phyloP scores from a whole-genome alignment of 2,797 vertebrate species.

The Poecilia gillii region DNA sequence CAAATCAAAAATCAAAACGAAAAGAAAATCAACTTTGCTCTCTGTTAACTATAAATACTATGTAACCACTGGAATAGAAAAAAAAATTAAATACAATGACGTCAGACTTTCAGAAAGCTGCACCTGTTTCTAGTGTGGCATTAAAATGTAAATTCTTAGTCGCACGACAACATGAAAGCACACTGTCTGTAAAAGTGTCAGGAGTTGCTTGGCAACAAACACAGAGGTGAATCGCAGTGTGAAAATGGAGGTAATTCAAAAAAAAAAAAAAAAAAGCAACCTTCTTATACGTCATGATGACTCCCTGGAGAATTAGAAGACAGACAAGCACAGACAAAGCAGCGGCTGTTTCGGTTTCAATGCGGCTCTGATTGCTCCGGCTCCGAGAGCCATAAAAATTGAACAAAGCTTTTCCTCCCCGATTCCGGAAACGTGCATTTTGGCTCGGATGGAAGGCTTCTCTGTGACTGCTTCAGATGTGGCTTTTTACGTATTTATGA shows the following conservation, averaged over 20 bases:
- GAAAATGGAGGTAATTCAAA: slow-evolving; percentile 58
- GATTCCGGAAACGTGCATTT: slow-evolving; percentile 9
- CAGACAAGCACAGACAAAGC: not conserved
- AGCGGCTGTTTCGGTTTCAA: slow-evolving; percentile 4
- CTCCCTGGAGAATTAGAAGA: slow-evolving; percentile 10
- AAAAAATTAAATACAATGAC: not conserved
- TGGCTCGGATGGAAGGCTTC: not conserved
- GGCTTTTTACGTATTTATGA: slow-evolving; percentile 32
- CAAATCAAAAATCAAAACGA: not conserved
- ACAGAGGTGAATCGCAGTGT: slow-evolving; percentile 62
- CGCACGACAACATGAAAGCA: slow-evolving; percentile 16
- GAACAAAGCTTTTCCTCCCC: slow-evolving; percentile 18
- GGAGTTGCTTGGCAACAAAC: slow-evolving; percentile 74
- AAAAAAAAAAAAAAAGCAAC: slow-evolving; percentile 29
- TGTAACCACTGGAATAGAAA: not conserved
- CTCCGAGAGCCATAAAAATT: slow-evolving; percentile 28
- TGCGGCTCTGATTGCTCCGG: not conserved
- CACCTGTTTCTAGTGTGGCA: not conserved
- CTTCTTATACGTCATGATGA: slow-evolving; percentile 15
- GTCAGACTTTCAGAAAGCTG: not conserved
- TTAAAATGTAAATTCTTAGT: slow-evolving; percentile 19
- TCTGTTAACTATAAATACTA: not conserved
- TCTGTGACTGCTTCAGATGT: slow-evolving; percentile 2
- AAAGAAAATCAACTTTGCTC: not conserved
- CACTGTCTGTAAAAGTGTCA: slow-evolving; percentile 58